Percentiles rank a stretch among this genome's conserved stretches.
Conservation (phyloP, 2,113 vertebrate genomes). For the Xenotilapia caudafasciata region DNA sequence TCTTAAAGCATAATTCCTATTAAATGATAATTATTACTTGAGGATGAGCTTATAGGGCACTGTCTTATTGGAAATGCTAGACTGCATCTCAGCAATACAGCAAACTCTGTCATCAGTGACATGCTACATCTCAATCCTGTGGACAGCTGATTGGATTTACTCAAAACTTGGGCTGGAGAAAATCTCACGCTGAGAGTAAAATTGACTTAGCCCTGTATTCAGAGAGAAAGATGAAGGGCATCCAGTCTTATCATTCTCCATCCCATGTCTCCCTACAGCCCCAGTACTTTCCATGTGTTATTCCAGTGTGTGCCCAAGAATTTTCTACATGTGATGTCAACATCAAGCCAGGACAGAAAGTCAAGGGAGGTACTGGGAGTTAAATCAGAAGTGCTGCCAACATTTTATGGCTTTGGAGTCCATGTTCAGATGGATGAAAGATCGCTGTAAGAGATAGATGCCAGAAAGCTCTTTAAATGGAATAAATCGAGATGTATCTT, state of each 20-base stretch:
- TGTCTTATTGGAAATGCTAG: conserved; percentile 60
- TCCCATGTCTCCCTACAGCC: conserved; percentile 55
- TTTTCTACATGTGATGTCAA: conserved; percentile 56
- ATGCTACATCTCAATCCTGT: conserved; percentile 61
- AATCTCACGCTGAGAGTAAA: conserved; percentile 68
- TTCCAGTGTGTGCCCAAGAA: conserved; percentile 27
- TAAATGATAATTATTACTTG: conserved; percentile 59
- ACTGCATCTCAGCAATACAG: conserved; percentile 25
- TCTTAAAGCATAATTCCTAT: conserved; percentile 56
- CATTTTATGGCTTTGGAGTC: conserved; percentile 35
- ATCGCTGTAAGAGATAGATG: neutral
- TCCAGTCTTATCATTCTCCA: conserved; percentile 62
- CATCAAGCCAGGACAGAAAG: conserved; percentile 31
- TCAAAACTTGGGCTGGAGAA: conserved; percentile 64
- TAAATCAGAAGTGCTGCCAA: conserved; percentile 36
- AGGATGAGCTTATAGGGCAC: conserved; percentile 38
- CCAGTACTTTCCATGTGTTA: conserved; percentile 55
- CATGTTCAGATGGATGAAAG: conserved; percentile 28
- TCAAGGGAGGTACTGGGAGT: conserved; percentile 31
- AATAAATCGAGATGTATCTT: conserved; percentile 1
- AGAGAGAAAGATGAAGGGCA: conserved; percentile 65
- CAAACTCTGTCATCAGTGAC: conserved; percentile 60
- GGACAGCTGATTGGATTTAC: conserved; percentile 73
- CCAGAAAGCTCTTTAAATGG: neutral
- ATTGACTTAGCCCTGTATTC: conserved; percentile 70